Base-by-base conservation (phyloP, 2,888 invertebrate species). In the Drosophila siamana region DNA sequence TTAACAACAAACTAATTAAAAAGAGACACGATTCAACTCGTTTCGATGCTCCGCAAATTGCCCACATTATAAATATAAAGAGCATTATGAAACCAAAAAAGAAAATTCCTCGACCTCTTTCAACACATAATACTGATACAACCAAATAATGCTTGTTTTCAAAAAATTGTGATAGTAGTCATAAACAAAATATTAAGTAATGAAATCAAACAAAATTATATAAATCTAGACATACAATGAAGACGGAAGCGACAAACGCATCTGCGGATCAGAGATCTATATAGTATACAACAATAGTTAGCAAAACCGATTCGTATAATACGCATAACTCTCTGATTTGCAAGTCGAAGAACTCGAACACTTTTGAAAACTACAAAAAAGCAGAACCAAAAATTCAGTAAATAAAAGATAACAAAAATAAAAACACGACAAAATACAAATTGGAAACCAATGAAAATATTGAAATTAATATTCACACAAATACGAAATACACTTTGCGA, bases 161-260 rank as follows among this genome's bases (percentile, higher is more conserved):
- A 83, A 86, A 79, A 88, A 86, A 86, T 80, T 86, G 86, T 86
- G 86, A 86, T 86, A 86, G 87, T 86, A 86, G 86, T 82, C 80
- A 86, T 88, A 79, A 84, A 85, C 38, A 52, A 70, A 81, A 79
- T 80, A 80, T 82, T 82, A 84, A 76, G 78, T 86, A 81, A 77
- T 69, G 51, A 61, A 55, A 57, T 56, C 61, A 66, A 66, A 64
- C 67, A 28, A 50, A 69, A 74, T 68, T 60, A 75, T 76, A 80
- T 62, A 73, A 72, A 38, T 80, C 79, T 67, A 77, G 64, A 41
- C 48, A 73, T 60, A 54, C 51, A 61, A 67, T 44, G 47, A 54
- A 47, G 43, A 52, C 47, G 43, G 44, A 68, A 48, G 24, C 33
- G 33, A 24, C 6, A 36, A 51, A 16, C 6, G 11, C 4, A 30